Conservation (phyloP, 2,113 vertebrate genomes). For the Rhineura floridana region DNA sequence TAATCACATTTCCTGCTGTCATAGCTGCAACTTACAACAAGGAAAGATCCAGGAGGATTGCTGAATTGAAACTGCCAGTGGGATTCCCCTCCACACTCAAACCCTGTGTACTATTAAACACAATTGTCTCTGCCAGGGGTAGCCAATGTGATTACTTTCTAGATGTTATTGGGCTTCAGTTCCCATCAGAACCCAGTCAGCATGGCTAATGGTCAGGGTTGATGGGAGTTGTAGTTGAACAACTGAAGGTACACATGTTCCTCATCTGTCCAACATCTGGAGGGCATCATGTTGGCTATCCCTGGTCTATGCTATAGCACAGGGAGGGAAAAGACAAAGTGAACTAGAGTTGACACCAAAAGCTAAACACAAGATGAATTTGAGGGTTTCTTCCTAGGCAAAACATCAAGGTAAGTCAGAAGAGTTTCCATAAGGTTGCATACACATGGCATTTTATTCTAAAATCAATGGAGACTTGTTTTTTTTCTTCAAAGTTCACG, state of each 20-base stretch:
- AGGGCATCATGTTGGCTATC: not conserved
- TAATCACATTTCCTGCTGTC: not conserved
- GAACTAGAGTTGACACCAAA: not conserved
- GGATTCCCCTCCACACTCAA: not conserved
- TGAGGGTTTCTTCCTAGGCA: not conserved
- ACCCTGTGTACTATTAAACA: not conserved
- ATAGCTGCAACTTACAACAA: not conserved
- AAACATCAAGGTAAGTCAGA: not conserved
- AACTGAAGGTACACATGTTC: too few relatives aligned
- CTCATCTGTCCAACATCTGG: not conserved
- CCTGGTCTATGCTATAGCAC: not conserved
- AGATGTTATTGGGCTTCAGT: not conserved
- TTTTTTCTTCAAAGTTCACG: too few relatives aligned
- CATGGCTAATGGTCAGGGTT: not conserved
- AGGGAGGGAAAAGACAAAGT: too few relatives aligned
- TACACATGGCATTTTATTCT: too few relatives aligned
- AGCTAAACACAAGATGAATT: not conserved
- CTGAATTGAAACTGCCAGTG: rapidly evolving
- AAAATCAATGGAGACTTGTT: too few relatives aligned
- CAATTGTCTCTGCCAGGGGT: not conserved
- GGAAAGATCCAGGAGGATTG: not conserved
- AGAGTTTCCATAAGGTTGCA: not conserved
- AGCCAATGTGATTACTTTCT: not conserved
- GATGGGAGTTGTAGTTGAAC: not conserved
- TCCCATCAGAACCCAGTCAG: not conserved